Evolutionary conservation across 1,140 invertebrate species (phyloP).

Genomic region (Chymomyza costata): DNA sequence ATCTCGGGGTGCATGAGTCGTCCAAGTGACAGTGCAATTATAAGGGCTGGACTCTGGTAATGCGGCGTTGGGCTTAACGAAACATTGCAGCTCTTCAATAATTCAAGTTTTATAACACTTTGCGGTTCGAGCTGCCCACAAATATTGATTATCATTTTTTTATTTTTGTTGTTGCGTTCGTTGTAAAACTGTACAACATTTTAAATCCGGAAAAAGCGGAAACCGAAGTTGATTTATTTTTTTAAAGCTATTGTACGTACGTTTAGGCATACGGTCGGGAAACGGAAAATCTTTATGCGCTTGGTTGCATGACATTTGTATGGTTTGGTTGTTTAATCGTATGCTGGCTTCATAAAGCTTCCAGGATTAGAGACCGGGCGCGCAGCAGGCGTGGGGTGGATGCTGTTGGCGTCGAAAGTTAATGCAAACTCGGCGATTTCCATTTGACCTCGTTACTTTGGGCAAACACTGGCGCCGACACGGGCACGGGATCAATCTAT

Average conservation of each 20-base stretch:
- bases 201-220: slow-evolving; percentile 30
- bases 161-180: slow-evolving; percentile 10
- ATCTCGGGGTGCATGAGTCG: slow-evolving; percentile 10
- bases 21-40: slow-evolving; percentile 1
- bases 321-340: slow-evolving; percentile 65
- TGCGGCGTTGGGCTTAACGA: neutral
- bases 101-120: slow-evolving; percentile 69
- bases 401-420: slow-evolving; percentile 63
- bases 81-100: slow-evolving; percentile 44
- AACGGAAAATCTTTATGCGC: slow-evolving; percentile 56
- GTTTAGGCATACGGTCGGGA: too few relatives aligned
- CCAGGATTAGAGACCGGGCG: neutral
- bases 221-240: slow-evolving; percentile 28
- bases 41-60: slow-evolving; percentile 2
- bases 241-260: too few relatives aligned
- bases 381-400: neutral
- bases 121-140: slow-evolving; percentile 39
- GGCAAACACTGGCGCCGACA: slow-evolving; percentile 31
- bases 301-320: slow-evolving; percentile 66
- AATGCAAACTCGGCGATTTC: slow-evolving; percentile 69
- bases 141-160: slow-evolving; percentile 17
- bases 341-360: slow-evolving; percentile 38
- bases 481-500: slow-evolving; percentile 32
- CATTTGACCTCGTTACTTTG: slow-evolving; percentile 64
- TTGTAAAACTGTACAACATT: neutral